These are phyloP conservation scores for Archivesica marissinica DNA, from an alignment of 1,140 invertebrate species.

Conservation along the genomic window DNA sequence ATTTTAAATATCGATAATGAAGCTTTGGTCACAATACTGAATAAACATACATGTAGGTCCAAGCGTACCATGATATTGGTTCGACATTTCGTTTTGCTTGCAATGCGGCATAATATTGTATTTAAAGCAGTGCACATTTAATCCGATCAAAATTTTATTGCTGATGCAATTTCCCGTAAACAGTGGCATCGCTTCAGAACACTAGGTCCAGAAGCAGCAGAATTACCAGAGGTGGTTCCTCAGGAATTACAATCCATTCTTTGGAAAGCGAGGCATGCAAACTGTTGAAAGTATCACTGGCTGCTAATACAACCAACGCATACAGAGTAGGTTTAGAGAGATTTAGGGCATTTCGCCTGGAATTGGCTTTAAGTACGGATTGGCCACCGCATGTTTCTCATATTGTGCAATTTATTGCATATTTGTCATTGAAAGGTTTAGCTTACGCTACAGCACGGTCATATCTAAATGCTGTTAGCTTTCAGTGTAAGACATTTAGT, in stretches of 20 bases:
- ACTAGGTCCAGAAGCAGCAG: slow-evolving; percentile 7
- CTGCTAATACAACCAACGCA: too few species aligned
- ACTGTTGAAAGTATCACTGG: too few species aligned
- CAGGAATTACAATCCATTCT: too few species aligned
- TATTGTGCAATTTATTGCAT: too few species aligned
- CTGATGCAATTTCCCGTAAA: slow-evolving; percentile 62
- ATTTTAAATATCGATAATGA: slow-evolving; percentile 50
- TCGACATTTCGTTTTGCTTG: slow-evolving; percentile 33
- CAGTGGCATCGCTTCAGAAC: slow-evolving; percentile 34
- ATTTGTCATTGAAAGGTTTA: too few species aligned
- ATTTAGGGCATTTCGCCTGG: too few species aligned
- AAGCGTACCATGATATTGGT: slow-evolving; percentile 49
- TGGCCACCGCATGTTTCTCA: too few species aligned
- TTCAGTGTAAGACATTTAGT: neutral
- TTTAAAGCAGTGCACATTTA: slow-evolving; percentile 50
- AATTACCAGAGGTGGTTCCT: neutral
- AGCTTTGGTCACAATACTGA: slow-evolving; percentile 52
- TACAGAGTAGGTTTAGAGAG: too few species aligned
- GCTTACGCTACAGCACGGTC: too few species aligned
- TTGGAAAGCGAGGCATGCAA: too few species aligned
- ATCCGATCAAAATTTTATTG: slow-evolving; percentile 22
- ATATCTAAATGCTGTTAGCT: too few species aligned
- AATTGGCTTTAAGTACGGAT: too few species aligned
- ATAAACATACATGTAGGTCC: slow-evolving; percentile 49
- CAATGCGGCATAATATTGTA: slow-evolving; percentile 47